phyloP scores from a whole-genome alignment of 2,888 invertebrate genomes.

The Microdon myrmicae region DNA sequence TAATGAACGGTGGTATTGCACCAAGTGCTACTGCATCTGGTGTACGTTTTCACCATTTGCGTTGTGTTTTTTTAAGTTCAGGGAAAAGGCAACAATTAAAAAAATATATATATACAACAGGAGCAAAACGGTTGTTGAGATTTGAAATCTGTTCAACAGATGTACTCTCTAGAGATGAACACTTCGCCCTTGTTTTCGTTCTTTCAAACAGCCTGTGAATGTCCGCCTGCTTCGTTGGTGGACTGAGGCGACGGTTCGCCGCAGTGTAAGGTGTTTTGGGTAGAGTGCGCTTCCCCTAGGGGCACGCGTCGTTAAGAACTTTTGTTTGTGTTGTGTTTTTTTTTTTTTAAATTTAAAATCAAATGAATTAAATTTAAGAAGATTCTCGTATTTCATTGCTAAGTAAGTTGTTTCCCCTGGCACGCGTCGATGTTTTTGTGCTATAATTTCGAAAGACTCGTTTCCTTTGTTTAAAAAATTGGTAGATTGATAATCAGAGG shows the following conservation, averaged over 20 bases:
- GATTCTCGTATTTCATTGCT: too few species aligned
- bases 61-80: constrained; percentile 20
- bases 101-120: too few species aligned
- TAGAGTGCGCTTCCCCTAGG: constrained; percentile 34
- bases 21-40: constrained; percentile 28
- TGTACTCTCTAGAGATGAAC: constrained; percentile 35
- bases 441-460: too few species aligned
- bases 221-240: neutral
- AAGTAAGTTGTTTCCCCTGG: too few species aligned
- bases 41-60: constrained; percentile 18
- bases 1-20: constrained; percentile 11
- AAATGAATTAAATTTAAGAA: constrained; percentile 33
- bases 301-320: constrained; percentile 50
- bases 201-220: constrained; percentile 25
- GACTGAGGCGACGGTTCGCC: constrained; percentile 19
- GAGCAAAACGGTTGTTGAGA: constrained; percentile 19
- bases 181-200: constrained; percentile 8
- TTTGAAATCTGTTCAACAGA: constrained; percentile 49
- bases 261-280: constrained; percentile 30
- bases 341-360: constrained; percentile 38
- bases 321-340: too few species aligned
- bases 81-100: constrained; percentile 23
- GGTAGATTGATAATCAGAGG: too few species aligned
- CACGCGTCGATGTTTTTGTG: too few species aligned
- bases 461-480: too few species aligned